phyloP scores from a whole-genome alignment of 2,113 vertebrate species.

The Oreochromis tanganicae region DNA sequence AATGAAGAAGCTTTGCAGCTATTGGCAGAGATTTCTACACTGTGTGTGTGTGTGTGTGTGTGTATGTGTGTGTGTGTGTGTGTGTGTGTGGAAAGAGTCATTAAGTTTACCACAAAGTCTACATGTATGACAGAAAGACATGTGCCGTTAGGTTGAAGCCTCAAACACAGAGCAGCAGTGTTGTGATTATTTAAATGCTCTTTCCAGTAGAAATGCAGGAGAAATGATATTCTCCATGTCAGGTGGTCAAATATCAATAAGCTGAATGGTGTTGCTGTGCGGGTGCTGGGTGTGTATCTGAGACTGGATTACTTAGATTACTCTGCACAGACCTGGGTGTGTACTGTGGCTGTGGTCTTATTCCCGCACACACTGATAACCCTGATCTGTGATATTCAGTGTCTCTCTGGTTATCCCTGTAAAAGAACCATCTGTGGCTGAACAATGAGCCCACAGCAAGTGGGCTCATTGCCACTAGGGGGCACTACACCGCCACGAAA shows the following conservation, averaged over 20 bases:
- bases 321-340: neutral
- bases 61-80: neutral
- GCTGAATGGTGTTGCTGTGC: neutral
- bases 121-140: neutral
- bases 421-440: constrained; percentile 25
- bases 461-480: constrained; percentile 52
- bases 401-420: neutral
- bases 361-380: neutral
- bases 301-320: neutral
- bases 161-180: neutral
- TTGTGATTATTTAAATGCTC: neutral
- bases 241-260: neutral
- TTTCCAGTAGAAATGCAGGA: neutral
- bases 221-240: neutral
- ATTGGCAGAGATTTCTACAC: neutral
- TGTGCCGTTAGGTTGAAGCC: neutral
- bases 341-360: neutral
- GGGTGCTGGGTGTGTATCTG: neutral
- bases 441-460: constrained; percentile 31
- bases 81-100: neutral
- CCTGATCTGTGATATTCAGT: neutral
- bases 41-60: neutral
- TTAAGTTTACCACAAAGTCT: neutral
- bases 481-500: constrained; percentile 63
- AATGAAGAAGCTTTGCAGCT: neutral